These are phyloP conservation scores for Scomber japonicus DNA, from an alignment of 2,113 vertebrate genomes.

Conservation along the genomic window DNA sequence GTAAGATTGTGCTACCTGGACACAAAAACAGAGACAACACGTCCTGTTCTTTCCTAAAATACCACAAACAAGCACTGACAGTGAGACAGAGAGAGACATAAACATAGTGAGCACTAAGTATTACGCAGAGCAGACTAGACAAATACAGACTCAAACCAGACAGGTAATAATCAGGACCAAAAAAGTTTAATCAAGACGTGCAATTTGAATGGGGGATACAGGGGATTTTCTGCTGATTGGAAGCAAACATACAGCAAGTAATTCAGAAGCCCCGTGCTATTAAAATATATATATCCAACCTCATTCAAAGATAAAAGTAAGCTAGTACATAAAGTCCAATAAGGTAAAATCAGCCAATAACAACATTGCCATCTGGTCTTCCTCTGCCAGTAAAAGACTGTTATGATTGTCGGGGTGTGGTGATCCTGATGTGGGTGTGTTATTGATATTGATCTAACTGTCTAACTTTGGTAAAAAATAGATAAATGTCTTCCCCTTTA, in stretches of 20 bases:
- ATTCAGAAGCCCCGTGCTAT: neutral
- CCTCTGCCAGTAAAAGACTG: neutral
- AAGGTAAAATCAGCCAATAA: neutral
- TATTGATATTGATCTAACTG: neutral
- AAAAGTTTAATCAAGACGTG: slow-evolving; percentile 34
- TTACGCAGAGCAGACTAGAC: slow-evolving; percentile 49
- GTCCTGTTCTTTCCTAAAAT: slow-evolving; percentile 43
- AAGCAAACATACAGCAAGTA: slow-evolving; percentile 6
- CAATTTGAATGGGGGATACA: slow-evolving; percentile 41
- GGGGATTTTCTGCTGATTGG: slow-evolving; percentile 38
- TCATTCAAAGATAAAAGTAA: neutral
- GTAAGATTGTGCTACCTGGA: slow-evolving; percentile 37
- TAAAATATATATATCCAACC: neutral
- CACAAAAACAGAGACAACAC: slow-evolving; percentile 37
- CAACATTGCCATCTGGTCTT: neutral
- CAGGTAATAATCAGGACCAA: slow-evolving; percentile 50
- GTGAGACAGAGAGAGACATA: slow-evolving; percentile 36
- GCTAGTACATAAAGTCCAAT: neutral
- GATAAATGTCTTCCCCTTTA: too few species aligned
- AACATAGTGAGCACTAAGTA: slow-evolving; percentile 43
- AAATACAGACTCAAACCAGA: slow-evolving; percentile 54
- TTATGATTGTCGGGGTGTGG: neutral
- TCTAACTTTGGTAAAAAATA: neutral
- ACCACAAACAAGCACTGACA: slow-evolving; percentile 49
- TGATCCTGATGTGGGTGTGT: neutral